Base-by-base conservation (phyloP, 2,888 invertebrate genomes). In the Ectemnius continuus region DNA sequence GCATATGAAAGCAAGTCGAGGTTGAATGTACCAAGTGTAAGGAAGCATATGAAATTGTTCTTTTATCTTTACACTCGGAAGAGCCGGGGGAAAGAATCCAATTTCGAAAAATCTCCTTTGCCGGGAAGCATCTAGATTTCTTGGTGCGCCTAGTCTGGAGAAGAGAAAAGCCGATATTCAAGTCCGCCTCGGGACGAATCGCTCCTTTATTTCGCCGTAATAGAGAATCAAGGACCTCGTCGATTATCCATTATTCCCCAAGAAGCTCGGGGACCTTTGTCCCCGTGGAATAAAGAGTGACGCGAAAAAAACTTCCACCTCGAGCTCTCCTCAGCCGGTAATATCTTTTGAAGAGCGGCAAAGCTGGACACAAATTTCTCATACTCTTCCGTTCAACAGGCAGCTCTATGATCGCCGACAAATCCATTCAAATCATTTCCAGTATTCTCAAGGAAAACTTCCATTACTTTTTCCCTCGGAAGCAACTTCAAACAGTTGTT, bases 151-250 rank as follows among this genome's bases (percentile, higher is more conserved):
- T 36, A 1, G 63, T 59, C 18, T 28, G 36, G 67, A 70, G 62
- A 69, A 77, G 64, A 59, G 69, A 52, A 74, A 79, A 68, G 70
- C 75, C 82, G 84, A 84, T 76, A 81, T 80, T 78, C 78, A 64
- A 71, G 76, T 72, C 75, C 60, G 64, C 72, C 73, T 36, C 48
- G 52, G 76, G 79, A 79, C 74, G 81, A 83, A 78, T 81, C 73
- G 76, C 71, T 79, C 79, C 73, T 81, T 83, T 83, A 83, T 83
- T 81, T 80, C 75, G 78, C 75, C 80, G 78, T 84, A 80, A 82
- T 82, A 78, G 77, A 81, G 83, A 85, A 83, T 86, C 83, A 77
- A 82, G 82, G 80, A 86, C 72, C 82, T 84, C 75, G 79, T 83
- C 84, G 83, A 83, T 83, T 83, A 84, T 84, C 83, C 82, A 83